Conservation (phyloP, 2,888 invertebrate species). For the Leptinotarsa haldemani region DNA sequence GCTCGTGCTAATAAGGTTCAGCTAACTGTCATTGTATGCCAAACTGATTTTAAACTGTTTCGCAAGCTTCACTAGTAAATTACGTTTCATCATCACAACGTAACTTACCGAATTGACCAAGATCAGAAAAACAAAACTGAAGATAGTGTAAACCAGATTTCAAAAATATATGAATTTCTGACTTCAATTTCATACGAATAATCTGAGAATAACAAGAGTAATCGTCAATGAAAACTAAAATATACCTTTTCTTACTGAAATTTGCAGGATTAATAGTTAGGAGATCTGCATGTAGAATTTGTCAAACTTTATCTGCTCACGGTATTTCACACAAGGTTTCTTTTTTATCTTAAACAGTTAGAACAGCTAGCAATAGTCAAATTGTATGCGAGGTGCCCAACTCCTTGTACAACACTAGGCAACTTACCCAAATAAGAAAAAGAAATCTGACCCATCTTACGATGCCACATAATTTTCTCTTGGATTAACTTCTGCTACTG, state of each 20-base stretch:
- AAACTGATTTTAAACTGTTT: neutral
- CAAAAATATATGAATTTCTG: neutral
- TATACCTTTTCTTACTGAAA: neutral
- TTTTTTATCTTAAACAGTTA: neutral
- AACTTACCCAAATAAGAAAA: conserved; percentile 1
- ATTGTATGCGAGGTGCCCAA: neutral
- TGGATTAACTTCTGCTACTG: too few species aligned
- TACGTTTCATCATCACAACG: neutral
- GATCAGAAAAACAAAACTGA: neutral
- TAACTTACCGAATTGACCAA: neutral
- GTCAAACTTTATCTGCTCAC: neutral
- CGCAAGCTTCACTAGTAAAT: neutral
- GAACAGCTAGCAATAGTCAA: neutral
- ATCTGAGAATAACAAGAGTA: neutral
- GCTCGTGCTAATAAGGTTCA: neutral
- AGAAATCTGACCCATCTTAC: neutral
- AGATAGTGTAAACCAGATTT: neutral
- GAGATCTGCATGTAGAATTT: neutral
- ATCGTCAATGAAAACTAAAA: neutral
- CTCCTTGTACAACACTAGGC: conserved; percentile 3
- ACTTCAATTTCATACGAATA: neutral
- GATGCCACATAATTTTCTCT: neutral
- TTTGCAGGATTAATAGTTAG: neutral
- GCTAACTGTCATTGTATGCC: neutral
- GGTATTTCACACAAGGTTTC: neutral